phyloP scores from a whole-genome alignment of 92 coral and sea anemone species.

The Nematostella vectensis region DNA sequence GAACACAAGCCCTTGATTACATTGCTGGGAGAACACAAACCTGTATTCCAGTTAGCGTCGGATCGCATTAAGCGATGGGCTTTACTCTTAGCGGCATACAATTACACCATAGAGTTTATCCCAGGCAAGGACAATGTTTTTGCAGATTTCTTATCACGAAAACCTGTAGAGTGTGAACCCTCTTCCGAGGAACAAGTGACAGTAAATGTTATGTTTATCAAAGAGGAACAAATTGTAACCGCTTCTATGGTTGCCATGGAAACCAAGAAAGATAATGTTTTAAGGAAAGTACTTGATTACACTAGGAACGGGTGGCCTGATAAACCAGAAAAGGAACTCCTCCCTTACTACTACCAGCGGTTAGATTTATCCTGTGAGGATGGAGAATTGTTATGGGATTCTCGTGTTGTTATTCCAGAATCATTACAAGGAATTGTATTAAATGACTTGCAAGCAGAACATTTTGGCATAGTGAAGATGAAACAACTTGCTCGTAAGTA shows the following conservation, averaged over 20 bases:
- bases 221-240: constrained; percentile 16
- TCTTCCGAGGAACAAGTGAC: constrained; percentile 33
- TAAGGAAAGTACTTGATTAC: constrained; percentile 5
- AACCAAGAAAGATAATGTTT: constrained; percentile 20
- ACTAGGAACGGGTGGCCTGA: constrained; percentile 20
- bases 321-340: constrained; percentile 16
- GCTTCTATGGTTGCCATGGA: constrained; percentile 27
- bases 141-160: constrained; percentile 34
- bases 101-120: constrained; percentile 44
- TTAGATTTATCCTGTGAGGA: constrained; percentile 33
- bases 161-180: not conserved
- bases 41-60: constrained; percentile 38
- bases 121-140: constrained; percentile 30
- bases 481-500: not conserved
- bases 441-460: constrained; percentile 8
- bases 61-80: constrained; percentile 36
- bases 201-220: constrained; percentile 29
- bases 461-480: not conserved
- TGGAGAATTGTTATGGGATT: constrained; percentile 29
- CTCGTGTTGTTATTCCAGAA: constrained; percentile 20
- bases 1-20: constrained; percentile 49
- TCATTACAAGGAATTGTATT: constrained; percentile 5
- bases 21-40: constrained; percentile 42
- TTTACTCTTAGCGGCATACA: constrained; percentile 35
- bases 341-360: constrained; percentile 19